Evolutionary conservation across 2,888 invertebrate species (phyloP).

Genomic region (Tipula lateralis): DNA sequence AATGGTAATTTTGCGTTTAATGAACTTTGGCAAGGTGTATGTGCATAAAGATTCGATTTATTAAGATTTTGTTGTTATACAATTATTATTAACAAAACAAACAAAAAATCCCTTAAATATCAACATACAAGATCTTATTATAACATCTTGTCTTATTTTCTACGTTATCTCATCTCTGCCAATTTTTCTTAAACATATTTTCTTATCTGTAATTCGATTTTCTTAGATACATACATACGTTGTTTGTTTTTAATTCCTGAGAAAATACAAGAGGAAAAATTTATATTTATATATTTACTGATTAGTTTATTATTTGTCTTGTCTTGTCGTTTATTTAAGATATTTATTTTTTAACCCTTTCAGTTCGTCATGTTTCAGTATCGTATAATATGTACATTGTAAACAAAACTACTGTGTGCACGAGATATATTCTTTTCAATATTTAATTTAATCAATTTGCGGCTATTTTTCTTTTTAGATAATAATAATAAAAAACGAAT

Average conservation of each 20-base stretch:
- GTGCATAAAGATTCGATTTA: background rate
- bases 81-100: background rate
- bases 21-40: background rate
- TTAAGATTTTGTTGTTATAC: background rate
- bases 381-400: background rate
- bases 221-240: background rate
- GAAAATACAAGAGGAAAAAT: background rate
- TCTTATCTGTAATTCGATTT: constrained; percentile 24
- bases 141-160: background rate
- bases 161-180: background rate
- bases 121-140: background rate
- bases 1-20: background rate
- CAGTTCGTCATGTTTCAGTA: background rate
- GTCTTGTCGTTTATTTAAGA: constrained; percentile 19
- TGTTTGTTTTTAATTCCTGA: constrained; percentile 19
- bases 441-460: background rate
- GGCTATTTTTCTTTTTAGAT: background rate
- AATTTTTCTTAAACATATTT: background rate
- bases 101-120: background rate
- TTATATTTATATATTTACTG: constrained; percentile 24
- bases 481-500: background rate
- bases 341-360: background rate
- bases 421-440: background rate
- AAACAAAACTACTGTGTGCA: background rate
- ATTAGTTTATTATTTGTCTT: background rate